These are phyloP conservation scores for Chymomyza amoena DNA, from an alignment of 2,888 invertebrate genomes.

Conservation along the genomic window DNA sequence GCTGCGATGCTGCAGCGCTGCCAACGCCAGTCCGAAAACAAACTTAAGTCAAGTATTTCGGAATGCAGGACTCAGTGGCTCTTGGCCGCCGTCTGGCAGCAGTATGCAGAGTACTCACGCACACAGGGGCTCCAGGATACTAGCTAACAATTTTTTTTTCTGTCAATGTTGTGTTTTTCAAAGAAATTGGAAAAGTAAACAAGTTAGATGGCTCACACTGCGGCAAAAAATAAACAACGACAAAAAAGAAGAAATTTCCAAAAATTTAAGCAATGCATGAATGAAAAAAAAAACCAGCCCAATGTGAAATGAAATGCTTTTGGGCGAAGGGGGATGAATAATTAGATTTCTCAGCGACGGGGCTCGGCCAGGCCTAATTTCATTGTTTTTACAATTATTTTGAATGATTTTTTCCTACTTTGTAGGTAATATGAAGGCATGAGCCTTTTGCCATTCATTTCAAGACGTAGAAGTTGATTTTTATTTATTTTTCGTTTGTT, in stretches of 20 bases:
- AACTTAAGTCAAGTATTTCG: slow-evolving; percentile 62
- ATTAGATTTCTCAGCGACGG: slow-evolving; percentile 73
- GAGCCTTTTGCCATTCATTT: slow-evolving; percentile 26
- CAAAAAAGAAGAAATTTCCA: slow-evolving; percentile 5
- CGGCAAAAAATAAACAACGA: background rate
- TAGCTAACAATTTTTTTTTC: background rate
- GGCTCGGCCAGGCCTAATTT: slow-evolving; percentile 63
- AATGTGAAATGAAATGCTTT: slow-evolving; percentile 15
- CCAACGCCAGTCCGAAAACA: slow-evolving; percentile 30
- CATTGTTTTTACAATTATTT: slow-evolving; percentile 76
- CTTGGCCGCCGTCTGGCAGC: slow-evolving; percentile 22
- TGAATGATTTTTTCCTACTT: slow-evolving; percentile 65
- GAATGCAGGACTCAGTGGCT: slow-evolving; percentile 59
- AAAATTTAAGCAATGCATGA: background rate
- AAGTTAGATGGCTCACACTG: slow-evolving; percentile 22
- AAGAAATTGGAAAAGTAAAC: slow-evolving; percentile 42
- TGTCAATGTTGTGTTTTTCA: slow-evolving; percentile 5
- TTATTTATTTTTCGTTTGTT: slow-evolving; percentile 23
- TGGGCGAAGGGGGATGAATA: slow-evolving; percentile 75
- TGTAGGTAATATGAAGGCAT: slow-evolving; percentile 26
- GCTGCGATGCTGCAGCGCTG: slow-evolving; percentile 26
- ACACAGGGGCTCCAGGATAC: background rate
- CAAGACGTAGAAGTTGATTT: slow-evolving; percentile 11
- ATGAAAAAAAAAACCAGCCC: slow-evolving; percentile 5
- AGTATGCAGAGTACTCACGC: background rate